A percentile compares a stretch with the other conserved stretches of the same genome.
These are phyloP conservation scores for Neria commutata DNA, from an alignment of 2,888 invertebrate species.

Conservation along the genomic window DNA sequence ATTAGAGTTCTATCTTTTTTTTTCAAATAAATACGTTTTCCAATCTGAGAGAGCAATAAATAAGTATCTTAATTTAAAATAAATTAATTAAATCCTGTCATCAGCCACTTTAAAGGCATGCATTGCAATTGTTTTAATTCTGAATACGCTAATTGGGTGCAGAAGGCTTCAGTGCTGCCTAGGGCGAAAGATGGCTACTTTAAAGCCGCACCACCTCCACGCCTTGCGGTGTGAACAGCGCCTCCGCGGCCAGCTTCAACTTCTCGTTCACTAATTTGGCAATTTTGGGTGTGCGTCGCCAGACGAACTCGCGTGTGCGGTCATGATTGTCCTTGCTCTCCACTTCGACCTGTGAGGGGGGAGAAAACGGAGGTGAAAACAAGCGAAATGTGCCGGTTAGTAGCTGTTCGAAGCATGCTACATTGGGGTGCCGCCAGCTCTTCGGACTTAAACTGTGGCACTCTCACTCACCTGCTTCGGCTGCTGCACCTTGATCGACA, in stretches of 20 bases:
- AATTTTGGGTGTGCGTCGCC: constrained; percentile 83
- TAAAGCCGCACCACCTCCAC: constrained; percentile 58
- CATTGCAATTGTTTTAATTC: too few species aligned
- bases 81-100: too few species aligned
- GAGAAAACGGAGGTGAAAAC: constrained; percentile 4
- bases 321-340: constrained; percentile 83
- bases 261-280: constrained; percentile 84
- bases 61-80: too few species aligned
- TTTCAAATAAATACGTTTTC: too few species aligned
- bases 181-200: too few species aligned
- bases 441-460: constrained; percentile 7
- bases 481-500: constrained; percentile 83
- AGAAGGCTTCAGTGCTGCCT: too few species aligned
- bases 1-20: too few species aligned
- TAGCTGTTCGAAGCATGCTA: background rate
- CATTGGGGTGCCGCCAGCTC: background rate
- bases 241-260: constrained; percentile 65
- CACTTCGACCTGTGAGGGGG: constrained; percentile 72
- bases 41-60: too few species aligned
- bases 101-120: too few species aligned
- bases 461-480: constrained; percentile 76
- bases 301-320: constrained; percentile 81
- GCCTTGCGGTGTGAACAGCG: constrained; percentile 57
- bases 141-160: too few species aligned
- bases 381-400: background rate